Conservation (phyloP, 2,888 invertebrate species). For the Linnaemya vulpina region DNA sequence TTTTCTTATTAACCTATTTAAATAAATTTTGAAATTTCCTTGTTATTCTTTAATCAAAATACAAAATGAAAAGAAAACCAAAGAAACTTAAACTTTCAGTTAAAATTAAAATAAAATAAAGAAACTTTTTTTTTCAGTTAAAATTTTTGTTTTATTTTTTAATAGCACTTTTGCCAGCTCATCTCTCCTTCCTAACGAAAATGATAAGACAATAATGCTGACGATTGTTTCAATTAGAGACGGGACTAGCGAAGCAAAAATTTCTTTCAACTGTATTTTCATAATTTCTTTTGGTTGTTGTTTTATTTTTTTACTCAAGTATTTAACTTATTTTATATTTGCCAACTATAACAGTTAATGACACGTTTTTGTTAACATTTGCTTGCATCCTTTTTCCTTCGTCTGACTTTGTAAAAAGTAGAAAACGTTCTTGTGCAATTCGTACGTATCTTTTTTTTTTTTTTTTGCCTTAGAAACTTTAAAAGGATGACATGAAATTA, state of each 20-base stretch:
- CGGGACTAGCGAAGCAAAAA: conserved; percentile 4
- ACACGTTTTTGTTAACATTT: conserved; percentile 16
- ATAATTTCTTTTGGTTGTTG: background rate
- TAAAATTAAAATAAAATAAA: too few species aligned
- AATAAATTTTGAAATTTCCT: too few species aligned
- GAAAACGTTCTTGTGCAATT: background rate
- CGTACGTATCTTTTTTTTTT: background rate
- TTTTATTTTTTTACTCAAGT: background rate
- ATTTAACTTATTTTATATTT: conserved; percentile 26
- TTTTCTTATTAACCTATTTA: too few species aligned
- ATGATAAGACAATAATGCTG: conserved; percentile 4
- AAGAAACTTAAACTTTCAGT: background rate
- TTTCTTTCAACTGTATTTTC: background rate
- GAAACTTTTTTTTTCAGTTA: background rate
- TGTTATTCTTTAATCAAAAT: too few species aligned
- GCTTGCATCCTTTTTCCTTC: background rate
- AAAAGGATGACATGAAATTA: conserved; percentile 39
- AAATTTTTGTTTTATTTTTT: background rate
- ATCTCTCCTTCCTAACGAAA: background rate
- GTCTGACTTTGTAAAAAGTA: background rate
- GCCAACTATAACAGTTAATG: conserved; percentile 25
- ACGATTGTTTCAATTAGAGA: conserved; percentile 20
- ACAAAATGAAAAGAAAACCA: background rate
- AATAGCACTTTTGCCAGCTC: conserved; percentile 1
- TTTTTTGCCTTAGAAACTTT: background rate